These are phyloP conservation scores for Apodemus speciosus DNA, from an alignment of 2,113 vertebrate genomes.

Conservation along the genomic window DNA sequence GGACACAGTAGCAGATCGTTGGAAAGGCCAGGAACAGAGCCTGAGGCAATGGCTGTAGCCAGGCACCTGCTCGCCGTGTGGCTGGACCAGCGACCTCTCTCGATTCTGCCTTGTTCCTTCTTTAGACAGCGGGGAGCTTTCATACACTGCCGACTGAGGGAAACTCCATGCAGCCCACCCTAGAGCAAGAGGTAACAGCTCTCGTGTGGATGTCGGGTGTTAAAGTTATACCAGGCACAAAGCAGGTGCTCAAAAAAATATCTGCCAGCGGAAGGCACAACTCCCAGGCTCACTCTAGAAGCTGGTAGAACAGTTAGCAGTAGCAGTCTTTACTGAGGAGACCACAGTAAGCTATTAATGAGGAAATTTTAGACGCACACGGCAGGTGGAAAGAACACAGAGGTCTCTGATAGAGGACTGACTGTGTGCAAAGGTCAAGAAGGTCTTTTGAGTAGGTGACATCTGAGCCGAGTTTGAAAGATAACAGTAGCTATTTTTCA, in stretches of 20 bases:
- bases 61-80: neutral
- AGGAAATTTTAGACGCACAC: neutral
- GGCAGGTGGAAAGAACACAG: neutral
- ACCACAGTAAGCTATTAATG: neutral
- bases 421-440: neutral
- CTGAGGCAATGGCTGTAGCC: neutral
- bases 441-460: neutral
- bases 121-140: neutral
- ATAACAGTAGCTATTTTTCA: neutral
- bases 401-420: neutral
- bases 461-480: neutral
- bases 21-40: neutral
- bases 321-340: neutral
- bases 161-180: neutral
- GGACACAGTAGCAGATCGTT: neutral
- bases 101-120: neutral
- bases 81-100: neutral
- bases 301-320: neutral
- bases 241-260: neutral
- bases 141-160: neutral
- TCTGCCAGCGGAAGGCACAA: neutral
- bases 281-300: neutral
- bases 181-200: neutral
- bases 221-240: neutral
- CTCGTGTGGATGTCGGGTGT: neutral